Evolutionary conservation across 37 sponge, comb jelly and placozoan species (phyloP), one percentile per base, ranked within the genome.

Genomic region (Chondrosia reniformis): DNA sequence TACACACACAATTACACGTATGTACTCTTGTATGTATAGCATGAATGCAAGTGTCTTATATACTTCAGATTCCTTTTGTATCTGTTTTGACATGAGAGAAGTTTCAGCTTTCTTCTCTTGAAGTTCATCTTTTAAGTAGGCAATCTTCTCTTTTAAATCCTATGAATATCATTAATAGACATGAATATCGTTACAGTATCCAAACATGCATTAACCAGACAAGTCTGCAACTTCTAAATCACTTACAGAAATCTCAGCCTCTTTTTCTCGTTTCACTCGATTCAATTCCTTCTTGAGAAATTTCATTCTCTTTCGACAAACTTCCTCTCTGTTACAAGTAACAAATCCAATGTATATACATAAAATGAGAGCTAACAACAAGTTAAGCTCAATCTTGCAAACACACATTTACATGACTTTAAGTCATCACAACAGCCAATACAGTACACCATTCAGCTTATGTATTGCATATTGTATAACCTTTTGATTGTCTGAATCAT

Each of bases 51-150:
- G 66, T 10, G 2, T 62, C 8, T 22, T 22, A n/a, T 43, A 13
- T 74, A 94, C 95, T 80, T 91, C 86, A 31, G 86, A 73, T 63
- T 91, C 89, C 59, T 95, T 95, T 80, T 88, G 87, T 27, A 89
- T 73, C 33, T 83, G 86, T 28, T 91, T 89, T 7, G 80, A 79
- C 55, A 81, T 84, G 13, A 91, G 84, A 34, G 62, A 79, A 13
- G 84, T 91, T 34, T 87, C 83, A 4, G 92, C 92, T 46, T 87
- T 87, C 52, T 80, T 62, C 64, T 92, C 93, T 31, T 92, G 89
- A 19, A 92, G 54, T 64, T 96, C 94, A 56, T 96, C 97, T 74
- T 91, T 96, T 67, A 90, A 67, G 63, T 96, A 88, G 46, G 97
- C 97, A 30, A 91, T 88, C 74, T 81, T 79, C 63, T 96, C 97